Evolutionary conservation across 2,797 vertebrate species (phyloP).

Genomic region (Molossus alvarezi): DNA sequence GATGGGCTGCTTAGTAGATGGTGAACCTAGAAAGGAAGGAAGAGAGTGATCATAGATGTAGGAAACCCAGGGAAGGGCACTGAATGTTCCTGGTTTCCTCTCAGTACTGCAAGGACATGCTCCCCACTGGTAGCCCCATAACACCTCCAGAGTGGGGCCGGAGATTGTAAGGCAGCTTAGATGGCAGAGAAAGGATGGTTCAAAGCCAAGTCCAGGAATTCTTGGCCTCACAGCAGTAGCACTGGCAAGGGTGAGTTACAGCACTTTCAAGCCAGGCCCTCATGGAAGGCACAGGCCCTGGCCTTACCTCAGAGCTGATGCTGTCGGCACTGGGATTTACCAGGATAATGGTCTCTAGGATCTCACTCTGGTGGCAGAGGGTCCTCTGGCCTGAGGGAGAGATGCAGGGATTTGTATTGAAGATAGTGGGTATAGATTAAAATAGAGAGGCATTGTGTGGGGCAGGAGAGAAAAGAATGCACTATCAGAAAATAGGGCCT

Average conservation of each 20-base stretch:
- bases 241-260: neutral
- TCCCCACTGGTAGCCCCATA: neutral
- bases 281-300: neutral
- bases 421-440: constrained; percentile 56
- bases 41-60: constrained; percentile 7
- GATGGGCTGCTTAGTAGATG: constrained; percentile 94
- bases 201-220: neutral
- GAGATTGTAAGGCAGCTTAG: neutral
- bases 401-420: constrained; percentile 73
- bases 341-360: constrained; percentile 95
- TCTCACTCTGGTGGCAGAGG: constrained; percentile 95
- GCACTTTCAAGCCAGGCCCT: neutral
- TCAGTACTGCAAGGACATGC: neutral
- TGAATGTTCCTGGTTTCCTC: neutral
- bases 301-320: constrained; percentile 93
- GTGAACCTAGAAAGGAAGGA: constrained; percentile 90
- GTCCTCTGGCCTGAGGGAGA: constrained; percentile 94
- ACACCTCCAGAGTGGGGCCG: neutral
- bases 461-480: constrained; percentile 31
- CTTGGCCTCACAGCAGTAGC: neutral
- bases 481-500: neutral
- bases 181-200: neutral
- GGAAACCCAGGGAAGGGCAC: constrained; percentile 4
- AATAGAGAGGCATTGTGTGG: neutral
- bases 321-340: constrained; percentile 96